Conservation (phyloP, 2,888 invertebrate species). For the Lampropteryx suffumata region DNA sequence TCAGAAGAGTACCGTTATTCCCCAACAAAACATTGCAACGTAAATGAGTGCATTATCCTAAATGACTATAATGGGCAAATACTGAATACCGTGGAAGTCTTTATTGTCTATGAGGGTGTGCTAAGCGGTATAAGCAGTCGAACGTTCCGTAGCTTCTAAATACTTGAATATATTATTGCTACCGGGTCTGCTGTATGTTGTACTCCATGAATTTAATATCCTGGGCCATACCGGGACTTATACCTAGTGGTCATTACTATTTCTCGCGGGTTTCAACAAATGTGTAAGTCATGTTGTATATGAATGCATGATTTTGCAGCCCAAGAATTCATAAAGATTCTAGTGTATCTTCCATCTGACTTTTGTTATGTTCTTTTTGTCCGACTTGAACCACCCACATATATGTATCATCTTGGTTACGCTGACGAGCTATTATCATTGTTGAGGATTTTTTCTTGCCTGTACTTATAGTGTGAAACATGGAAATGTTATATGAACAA, state of each 20-base stretch:
- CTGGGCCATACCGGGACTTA: not conserved
- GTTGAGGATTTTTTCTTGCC: not conserved
- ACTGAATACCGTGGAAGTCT: conserved; percentile 41
- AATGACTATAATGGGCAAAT: conserved; percentile 51
- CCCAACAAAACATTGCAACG: conserved; percentile 52
- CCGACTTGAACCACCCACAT: conserved; percentile 1
- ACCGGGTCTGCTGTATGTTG: not conserved
- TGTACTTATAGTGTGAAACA: not conserved
- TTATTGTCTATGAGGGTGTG: conserved; percentile 40
- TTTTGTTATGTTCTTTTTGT: conserved; percentile 11
- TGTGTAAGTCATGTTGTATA: not conserved
- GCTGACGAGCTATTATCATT: conserved; percentile 8
- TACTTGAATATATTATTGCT: conserved; percentile 13
- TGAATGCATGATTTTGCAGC: not conserved
- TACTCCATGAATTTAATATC: conserved; percentile 3
- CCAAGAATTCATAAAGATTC: conserved; percentile 4
- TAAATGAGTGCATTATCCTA: conserved; percentile 61
- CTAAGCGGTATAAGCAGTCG: conserved; percentile 14
- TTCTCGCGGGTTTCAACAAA: not conserved
- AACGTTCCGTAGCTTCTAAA: conserved; percentile 13
- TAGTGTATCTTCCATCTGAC: conserved; percentile 4
- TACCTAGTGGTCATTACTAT: not conserved
- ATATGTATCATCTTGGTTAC: conserved; percentile 1
- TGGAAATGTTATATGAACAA: no score
- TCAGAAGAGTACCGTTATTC: conserved; percentile 46